Conservation (phyloP, 1,140 invertebrate species). For the Drosophila pseudoananassae region DNA sequence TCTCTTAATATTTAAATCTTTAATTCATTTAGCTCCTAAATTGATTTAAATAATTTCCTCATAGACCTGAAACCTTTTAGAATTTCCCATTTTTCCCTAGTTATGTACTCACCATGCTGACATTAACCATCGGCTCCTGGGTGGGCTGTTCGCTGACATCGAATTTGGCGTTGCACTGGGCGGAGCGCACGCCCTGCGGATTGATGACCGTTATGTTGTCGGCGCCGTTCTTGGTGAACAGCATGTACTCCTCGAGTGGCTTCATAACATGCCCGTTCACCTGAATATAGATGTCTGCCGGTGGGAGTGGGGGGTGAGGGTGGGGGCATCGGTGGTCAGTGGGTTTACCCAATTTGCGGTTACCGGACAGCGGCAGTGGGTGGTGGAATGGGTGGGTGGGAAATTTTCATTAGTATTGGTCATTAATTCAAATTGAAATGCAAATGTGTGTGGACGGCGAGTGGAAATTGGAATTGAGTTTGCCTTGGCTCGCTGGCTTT, state of each 20-base stretch:
- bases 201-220: constrained; percentile 93
- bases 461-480: constrained; percentile 55
- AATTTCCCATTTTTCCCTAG: not conserved
- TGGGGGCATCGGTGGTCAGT: not conserved
- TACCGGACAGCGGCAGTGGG: not conserved
- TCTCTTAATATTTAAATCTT: no score
- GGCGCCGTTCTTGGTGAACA: constrained; percentile 91
- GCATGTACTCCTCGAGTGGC: constrained; percentile 94
- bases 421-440: constrained; percentile 82
- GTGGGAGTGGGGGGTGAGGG: not conserved
- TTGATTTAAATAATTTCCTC: not conserved
- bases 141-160: constrained; percentile 87
- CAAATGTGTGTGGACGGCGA: constrained; percentile 58
- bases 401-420: constrained; percentile 81
- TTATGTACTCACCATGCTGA: constrained; percentile 86
- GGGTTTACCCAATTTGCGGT: constrained; percentile 50
- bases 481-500: constrained; percentile 12
- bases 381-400: not conserved
- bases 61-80: not conserved
- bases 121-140: constrained; percentile 87
- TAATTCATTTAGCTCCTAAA: no score
- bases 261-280: constrained; percentile 92
- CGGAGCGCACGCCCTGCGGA: constrained; percentile 92
- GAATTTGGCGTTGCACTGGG: constrained; percentile 91
- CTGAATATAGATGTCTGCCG: constrained; percentile 91